phyloP scores from a whole-genome alignment of 2,888 invertebrate species.

The Cephus nigrinus region DNA sequence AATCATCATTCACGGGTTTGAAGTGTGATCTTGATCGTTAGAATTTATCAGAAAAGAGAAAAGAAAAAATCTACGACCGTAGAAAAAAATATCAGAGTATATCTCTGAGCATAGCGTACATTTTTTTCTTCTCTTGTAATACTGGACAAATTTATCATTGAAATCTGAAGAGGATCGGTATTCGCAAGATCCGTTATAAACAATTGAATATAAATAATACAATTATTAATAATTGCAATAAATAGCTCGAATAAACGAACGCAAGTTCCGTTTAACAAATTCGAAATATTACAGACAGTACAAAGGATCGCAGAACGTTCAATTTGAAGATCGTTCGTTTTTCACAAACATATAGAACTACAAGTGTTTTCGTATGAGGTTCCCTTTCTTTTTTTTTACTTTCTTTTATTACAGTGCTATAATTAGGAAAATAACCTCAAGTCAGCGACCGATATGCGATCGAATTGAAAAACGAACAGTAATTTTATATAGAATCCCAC shows the following conservation, averaged over 20 bases:
- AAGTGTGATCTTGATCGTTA: background rate
- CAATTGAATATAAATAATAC: conserved; percentile 42
- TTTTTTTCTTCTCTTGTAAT: background rate
- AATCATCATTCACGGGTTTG: background rate
- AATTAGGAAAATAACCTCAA: background rate
- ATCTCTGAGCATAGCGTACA: background rate
- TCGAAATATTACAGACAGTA: conserved; percentile 36
- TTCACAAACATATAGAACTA: conserved; percentile 14
- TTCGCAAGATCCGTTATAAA: background rate
- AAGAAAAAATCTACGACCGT: background rate
- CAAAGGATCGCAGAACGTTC: conserved; percentile 19
- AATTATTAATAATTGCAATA: conserved; percentile 38
- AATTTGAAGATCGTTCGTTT: conserved; percentile 15
- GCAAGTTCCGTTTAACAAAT: conserved; percentile 41
- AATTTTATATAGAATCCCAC: conserved; percentile 10
- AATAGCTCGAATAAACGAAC: conserved; percentile 40
- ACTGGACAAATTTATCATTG: background rate
- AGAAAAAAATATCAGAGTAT: background rate
- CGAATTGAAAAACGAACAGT: background rate
- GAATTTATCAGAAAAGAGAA: background rate
- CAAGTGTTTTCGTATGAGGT: background rate
- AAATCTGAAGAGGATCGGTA: background rate
- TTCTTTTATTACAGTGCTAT: background rate
- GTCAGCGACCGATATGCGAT: background rate
- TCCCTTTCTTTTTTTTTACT: background rate